These are phyloP conservation scores for Aradus depressus DNA, from an alignment of 2,888 invertebrate genomes.

Conservation along the genomic window DNA sequence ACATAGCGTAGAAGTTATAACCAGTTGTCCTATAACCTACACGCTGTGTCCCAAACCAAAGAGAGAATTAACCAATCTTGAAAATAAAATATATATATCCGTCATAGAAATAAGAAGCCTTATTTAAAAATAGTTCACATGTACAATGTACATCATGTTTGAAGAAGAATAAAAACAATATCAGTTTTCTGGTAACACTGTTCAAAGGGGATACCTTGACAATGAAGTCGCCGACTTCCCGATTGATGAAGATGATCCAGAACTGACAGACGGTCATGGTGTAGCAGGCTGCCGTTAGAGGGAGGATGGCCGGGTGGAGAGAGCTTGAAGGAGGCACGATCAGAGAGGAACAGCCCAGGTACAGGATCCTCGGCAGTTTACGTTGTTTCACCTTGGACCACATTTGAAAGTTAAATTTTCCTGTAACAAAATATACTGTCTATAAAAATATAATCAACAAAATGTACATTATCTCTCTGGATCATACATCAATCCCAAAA, in stretches of 20 bases:
- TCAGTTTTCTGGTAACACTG: background rate
- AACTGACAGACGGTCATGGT: slow-evolving; percentile 21
- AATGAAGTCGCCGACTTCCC: slow-evolving; percentile 35
- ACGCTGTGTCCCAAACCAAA: too few relatives aligned
- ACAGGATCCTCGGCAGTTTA: slow-evolving; percentile 35
- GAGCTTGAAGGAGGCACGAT: slow-evolving; percentile 14
- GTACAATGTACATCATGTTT: too few relatives aligned
- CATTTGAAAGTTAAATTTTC: slow-evolving; percentile 28
- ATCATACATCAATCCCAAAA: too few relatives aligned
- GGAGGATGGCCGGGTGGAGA: slow-evolving; percentile 5
- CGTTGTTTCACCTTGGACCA: slow-evolving; percentile 33
- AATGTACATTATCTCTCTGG: too few relatives aligned
- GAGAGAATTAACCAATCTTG: too few relatives aligned
- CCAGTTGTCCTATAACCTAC: too few relatives aligned
- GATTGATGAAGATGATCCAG: slow-evolving; percentile 34
- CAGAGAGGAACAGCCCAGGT: slow-evolving; percentile 31
- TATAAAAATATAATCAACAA: too few relatives aligned
- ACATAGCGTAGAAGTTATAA: too few relatives aligned
- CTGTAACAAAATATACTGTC: slow-evolving; percentile 24
- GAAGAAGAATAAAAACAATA: background rate
- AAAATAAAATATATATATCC: too few relatives aligned
- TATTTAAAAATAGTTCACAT: too few relatives aligned
- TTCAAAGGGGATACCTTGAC: slow-evolving; percentile 27
- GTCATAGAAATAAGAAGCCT: too few relatives aligned
- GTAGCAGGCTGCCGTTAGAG: slow-evolving; percentile 11